Evolutionary conservation across 1,140 invertebrate genomes (phyloP).

Genomic region (Rhagoletis pomonella): DNA sequence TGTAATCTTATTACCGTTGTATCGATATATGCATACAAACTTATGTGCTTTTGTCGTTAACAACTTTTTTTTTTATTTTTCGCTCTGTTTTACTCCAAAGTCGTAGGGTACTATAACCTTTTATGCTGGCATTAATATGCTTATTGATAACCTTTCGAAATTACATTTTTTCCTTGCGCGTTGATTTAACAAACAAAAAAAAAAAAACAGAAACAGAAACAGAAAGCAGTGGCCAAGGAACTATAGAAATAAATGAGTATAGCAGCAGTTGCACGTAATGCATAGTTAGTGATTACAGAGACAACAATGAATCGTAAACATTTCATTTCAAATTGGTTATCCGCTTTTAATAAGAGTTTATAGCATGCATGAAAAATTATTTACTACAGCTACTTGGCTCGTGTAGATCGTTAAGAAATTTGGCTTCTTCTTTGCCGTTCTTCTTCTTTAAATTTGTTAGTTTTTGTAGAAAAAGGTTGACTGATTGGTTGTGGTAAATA

Average conservation of each 20-base stretch:
- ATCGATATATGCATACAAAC: not conserved
- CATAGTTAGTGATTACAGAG: not conserved
- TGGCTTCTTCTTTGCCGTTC: no score
- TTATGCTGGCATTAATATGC: constrained; percentile 34
- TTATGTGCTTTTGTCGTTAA: constrained; percentile 12
- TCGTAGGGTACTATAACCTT: not conserved
- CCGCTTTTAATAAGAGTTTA: constrained; percentile 25
- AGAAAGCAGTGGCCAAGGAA: no score
- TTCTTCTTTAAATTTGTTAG: no score
- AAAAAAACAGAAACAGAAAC: no score
- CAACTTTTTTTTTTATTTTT: not conserved
- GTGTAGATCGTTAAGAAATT: no score
- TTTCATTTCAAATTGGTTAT: constrained; percentile 17
- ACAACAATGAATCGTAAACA: not conserved
- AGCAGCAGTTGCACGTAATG: not conserved
- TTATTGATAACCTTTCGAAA: constrained; percentile 27
- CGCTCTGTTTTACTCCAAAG: not conserved
- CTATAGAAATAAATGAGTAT: no score
- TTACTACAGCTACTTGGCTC: no score
- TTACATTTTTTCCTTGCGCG: not conserved
- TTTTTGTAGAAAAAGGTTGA: no score
- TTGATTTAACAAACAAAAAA: not conserved
- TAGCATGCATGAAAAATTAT: not conserved
- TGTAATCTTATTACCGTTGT: constrained; percentile 36
- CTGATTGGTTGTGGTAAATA: no score